phyloP scores from a whole-genome alignment of 2,888 invertebrate species.

The Liopterus haemorrhoidalis region DNA sequence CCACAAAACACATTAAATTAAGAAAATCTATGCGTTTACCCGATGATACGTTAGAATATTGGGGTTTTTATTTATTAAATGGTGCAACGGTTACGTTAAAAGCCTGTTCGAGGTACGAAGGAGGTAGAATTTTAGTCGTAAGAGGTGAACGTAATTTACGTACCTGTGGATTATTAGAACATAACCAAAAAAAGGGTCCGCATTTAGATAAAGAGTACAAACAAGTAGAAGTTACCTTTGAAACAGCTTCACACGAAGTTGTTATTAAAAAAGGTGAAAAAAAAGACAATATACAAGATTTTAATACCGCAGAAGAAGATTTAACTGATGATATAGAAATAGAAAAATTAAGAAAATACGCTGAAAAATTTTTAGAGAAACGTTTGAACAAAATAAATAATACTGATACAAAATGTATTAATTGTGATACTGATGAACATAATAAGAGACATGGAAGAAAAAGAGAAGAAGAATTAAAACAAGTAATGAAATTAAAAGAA shows the following conservation, averaged over 20 bases:
- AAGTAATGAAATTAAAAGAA: constrained; percentile 22
- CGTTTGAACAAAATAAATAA: constrained; percentile 28
- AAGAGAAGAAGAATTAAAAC: constrained; percentile 24
- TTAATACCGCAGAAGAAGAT: constrained; percentile 31
- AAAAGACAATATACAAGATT: constrained; percentile 30
- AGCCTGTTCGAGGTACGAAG: constrained; percentile 73
- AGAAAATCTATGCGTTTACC: constrained; percentile 78
- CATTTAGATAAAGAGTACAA: constrained; percentile 53
- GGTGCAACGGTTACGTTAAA: constrained; percentile 72
- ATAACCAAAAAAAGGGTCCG: constrained; percentile 59
- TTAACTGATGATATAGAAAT: constrained; percentile 33
- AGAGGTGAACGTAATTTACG: constrained; percentile 70
- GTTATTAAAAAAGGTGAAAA: constrained; percentile 25
- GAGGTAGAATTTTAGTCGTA: constrained; percentile 74
- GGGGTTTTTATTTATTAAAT: constrained; percentile 78
- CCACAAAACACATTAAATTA: constrained; percentile 67
- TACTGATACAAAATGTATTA: constrained; percentile 13
- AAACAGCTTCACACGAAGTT: constrained; percentile 49
- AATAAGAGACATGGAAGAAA: constrained; percentile 25
- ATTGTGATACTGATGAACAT: constrained; percentile 21
- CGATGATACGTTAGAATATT: constrained; percentile 81
- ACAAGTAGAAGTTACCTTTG: constrained; percentile 52
- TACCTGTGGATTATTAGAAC: constrained; percentile 71
- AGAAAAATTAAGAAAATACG: constrained; percentile 12
- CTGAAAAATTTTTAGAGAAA: constrained; percentile 30